Base-by-base conservation (phyloP, 2,888 invertebrate genomes). In the Catotricha subobsoleta region DNA sequence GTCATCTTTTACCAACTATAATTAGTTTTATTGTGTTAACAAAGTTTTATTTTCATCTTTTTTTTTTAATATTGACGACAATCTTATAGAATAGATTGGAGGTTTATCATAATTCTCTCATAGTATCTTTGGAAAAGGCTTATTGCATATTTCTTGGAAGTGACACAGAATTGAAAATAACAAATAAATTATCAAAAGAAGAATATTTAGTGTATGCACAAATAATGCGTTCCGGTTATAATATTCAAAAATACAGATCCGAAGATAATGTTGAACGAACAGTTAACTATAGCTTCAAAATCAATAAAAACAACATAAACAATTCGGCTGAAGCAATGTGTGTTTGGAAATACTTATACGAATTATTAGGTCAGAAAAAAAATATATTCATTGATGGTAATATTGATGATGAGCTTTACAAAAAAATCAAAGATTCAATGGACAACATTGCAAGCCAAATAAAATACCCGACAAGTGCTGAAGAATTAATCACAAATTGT, bases 301-400 rank as follows among this genome's bases (percentile, higher is more conserved):
- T 16, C 5, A 2, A 15, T 15, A 13, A 2, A 4, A 16, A 15
- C 25, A 9, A 23, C 10, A 5, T 19, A 10, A 10, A 10, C 6
- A 12, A 30, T 7, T 19, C 19, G 3, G 18, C 3, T 33, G 7
- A 6, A 19, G 19, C 4, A 8, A 33, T 19, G 2, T 36, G 25
- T 10, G 10, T 36, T 16, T 36, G 25, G 25, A 36, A 36, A 25
- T 25, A 36, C 23, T 25, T 36, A n/a, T 36, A 36, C 9, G 36
- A 36, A 36, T 25, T 36, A n/a, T 13, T 36, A 5, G 36, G 36
- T 2, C 36, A 36, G 13, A 8, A 13, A 15, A 36, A 15, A 15
- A 10, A 20, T 8, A 15, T 25, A 16, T 16, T 36, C 10, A 2
- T 15, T 15, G 7, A 16, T 2, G 9, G 16, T 3, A 15, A 3